Evolutionary conservation across 2,113 vertebrate genomes (phyloP).

Genomic region (Paralichthys olivaceus): DNA sequence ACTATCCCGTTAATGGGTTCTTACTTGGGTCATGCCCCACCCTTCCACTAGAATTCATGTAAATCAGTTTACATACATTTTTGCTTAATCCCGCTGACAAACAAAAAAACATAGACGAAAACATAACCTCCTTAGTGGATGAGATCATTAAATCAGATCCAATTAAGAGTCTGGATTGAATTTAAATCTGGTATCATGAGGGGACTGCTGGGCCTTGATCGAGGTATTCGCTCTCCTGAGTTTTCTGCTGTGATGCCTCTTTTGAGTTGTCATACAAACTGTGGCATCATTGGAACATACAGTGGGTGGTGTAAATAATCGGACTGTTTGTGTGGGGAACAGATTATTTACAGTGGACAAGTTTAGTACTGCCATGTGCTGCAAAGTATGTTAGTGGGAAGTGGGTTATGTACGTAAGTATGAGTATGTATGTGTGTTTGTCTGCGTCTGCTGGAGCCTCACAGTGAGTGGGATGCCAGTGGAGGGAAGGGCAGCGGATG

Average conservation of each 20-base stretch:
- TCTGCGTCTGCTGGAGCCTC: slow-evolving; percentile 46
- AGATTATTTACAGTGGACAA: slow-evolving; percentile 59
- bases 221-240: neutral
- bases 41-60: neutral
- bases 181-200: too few relatives aligned
- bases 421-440: slow-evolving; percentile 58
- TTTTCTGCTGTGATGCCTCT: neutral
- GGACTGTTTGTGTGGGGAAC: slow-evolving; percentile 12
- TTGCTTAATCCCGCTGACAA: neutral
- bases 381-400: slow-evolving; percentile 61
- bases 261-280: neutral
- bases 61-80: neutral
- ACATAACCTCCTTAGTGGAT: too few relatives aligned
- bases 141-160: too few relatives aligned
- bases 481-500: slow-evolving; percentile 79
- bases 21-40: neutral
- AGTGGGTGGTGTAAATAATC: slow-evolving; percentile 26
- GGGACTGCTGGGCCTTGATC: neutral
- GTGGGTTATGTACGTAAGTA: slow-evolving; percentile 63
- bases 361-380: slow-evolving; percentile 44
- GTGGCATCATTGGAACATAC: slow-evolving; percentile 20
- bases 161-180: too few relatives aligned
- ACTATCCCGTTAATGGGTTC: neutral
- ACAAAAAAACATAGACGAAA: neutral
- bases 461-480: slow-evolving; percentile 74